A percentile compares a stretch with the other conserved stretches of the same genome.
phyloP scores from a whole-genome alignment of 2,113 vertebrate species.

The Brienomyrus longianalis region DNA sequence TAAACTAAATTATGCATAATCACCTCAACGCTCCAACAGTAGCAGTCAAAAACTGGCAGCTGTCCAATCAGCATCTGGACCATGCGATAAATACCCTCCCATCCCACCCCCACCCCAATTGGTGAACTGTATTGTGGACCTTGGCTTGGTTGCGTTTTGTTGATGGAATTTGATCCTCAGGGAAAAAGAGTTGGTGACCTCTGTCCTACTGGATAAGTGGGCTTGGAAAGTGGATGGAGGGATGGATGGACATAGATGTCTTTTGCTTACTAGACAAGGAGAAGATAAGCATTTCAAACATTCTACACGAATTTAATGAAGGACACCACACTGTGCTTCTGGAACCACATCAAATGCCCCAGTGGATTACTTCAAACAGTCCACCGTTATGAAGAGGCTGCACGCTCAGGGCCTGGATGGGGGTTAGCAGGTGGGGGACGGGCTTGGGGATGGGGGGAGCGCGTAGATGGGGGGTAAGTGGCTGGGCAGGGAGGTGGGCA shows the following conservation, averaged over 20 bases:
- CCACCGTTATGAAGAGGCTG: background rate
- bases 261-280: background rate
- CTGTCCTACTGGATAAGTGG: background rate
- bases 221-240: background rate
- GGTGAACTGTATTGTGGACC: background rate
- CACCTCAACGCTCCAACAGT: background rate
- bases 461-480: conserved; percentile 33
- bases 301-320: background rate
- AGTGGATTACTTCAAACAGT: background rate
- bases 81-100: background rate
- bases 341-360: background rate
- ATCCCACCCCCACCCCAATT: background rate
- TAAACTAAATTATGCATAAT: background rate
- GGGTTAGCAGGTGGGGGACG: conserved; percentile 30
- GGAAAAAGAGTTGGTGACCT: background rate
- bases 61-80: background rate
- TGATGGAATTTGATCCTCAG: background rate
- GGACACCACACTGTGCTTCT: background rate
- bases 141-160: background rate
- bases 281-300: background rate
- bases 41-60: background rate
- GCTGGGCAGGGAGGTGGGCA: background rate
- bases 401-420: background rate
- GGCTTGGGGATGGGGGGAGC: conserved; percentile 32
- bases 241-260: background rate